Evolutionary conservation across 2,797 vertebrate species (phyloP).

Genomic region (Crypturellus tataupa): DNA sequence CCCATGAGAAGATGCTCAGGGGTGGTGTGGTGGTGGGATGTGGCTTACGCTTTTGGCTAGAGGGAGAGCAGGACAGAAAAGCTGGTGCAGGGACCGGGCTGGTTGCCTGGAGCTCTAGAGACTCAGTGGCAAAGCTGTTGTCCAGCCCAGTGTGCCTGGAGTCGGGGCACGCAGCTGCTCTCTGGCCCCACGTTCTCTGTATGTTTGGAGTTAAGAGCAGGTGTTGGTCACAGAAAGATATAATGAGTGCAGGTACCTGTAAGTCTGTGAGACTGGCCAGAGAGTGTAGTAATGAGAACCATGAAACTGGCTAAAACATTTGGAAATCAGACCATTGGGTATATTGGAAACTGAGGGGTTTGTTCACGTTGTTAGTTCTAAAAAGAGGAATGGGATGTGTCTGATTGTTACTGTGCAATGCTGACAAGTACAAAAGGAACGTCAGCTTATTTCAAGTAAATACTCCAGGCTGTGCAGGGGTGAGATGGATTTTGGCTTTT

Average conservation of each 20-base stretch:
- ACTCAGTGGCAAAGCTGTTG: not conserved
- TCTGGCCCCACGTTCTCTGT: not conserved
- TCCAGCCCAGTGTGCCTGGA: not conserved
- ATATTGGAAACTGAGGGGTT: not conserved
- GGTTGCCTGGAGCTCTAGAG: not conserved
- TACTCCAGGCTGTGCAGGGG: not conserved
- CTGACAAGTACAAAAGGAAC: not conserved
- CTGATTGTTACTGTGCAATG: not conserved
- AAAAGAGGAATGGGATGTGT: constrained; percentile 1
- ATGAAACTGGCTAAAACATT: not conserved
- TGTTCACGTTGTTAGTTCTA: not conserved
- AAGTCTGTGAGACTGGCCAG: not conserved
- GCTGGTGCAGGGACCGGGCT: not conserved
- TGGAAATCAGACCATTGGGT: not conserved
- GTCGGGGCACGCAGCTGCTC: fast-evolving
- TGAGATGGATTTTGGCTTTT: constrained; percentile 30
- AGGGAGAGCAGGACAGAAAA: not conserved
- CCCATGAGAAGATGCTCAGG: not conserved
- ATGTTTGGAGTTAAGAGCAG: not conserved
- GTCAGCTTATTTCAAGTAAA: constrained; percentile 12
- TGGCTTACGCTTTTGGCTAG: not conserved
- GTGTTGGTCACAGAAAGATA: not conserved
- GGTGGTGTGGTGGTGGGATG: not conserved
- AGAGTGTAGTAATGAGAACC: not conserved
- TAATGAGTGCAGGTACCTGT: not conserved